Conservation (phyloP, 2,797 vertebrate species). For the Centropyge bicolor region DNA sequence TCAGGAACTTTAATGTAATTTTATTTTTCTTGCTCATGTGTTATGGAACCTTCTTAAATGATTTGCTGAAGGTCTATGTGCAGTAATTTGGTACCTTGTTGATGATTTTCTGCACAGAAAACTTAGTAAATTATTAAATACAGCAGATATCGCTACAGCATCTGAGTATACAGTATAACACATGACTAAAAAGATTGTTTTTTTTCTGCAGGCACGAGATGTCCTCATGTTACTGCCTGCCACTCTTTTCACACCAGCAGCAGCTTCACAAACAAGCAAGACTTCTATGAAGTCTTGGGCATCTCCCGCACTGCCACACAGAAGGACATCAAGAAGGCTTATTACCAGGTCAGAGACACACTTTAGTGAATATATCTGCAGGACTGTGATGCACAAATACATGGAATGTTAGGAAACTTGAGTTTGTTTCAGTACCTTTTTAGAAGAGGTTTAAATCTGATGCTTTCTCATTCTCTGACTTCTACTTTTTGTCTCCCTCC, state of each 20-base stretch:
- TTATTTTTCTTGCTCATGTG: too few relatives aligned
- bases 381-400: too few relatives aligned
- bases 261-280: constrained; percentile 81
- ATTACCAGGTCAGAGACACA: constrained; percentile 89
- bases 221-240: constrained; percentile 54
- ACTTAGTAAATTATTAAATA: neutral
- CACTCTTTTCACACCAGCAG: constrained; percentile 85
- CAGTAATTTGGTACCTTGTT: too few relatives aligned
- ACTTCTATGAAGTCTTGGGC: constrained; percentile 92
- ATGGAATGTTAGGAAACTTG: neutral
- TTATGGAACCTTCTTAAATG: too few relatives aligned
- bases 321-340: constrained; percentile 98
- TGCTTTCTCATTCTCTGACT: neutral
- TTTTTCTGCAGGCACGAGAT: constrained; percentile 67
- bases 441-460: neutral
- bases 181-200: neutral
- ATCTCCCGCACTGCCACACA: constrained; percentile 89
- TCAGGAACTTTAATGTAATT: too few relatives aligned
- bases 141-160: too few relatives aligned
- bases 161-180: neutral
- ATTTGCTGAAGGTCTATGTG: too few relatives aligned
- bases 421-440: neutral
- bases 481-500: constrained; percentile 21
- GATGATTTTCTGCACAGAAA: neutral
- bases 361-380: too few relatives aligned